A percentile compares a stretch with the other conserved stretches of the same genome.
These are phyloP conservation scores for Artemia sp. DNA, from an alignment of 2,888 invertebrate genomes.

Conservation along the genomic window DNA sequence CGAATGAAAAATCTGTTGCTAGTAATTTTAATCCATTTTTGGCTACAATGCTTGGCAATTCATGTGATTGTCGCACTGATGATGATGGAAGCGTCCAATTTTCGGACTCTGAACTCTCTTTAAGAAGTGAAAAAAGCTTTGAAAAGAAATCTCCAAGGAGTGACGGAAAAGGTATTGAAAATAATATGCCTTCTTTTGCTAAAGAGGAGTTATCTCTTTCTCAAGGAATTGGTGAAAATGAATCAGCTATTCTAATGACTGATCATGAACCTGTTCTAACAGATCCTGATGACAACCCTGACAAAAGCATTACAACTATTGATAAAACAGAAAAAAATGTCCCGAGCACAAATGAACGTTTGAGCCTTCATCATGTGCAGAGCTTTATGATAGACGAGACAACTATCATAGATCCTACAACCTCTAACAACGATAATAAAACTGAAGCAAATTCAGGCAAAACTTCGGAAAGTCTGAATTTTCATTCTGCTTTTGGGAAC, in stretches of 20 bases:
- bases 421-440: not conserved
- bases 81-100: not conserved
- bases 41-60: not conserved
- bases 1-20: too few relatives aligned
- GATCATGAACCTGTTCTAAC: not conserved
- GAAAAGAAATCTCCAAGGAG: not conserved
- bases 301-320: not conserved
- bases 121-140: not conserved
- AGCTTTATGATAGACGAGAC: conserved; percentile 6
- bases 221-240: not conserved
- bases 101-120: not conserved
- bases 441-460: not conserved
- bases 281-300: not conserved
- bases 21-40: too few relatives aligned
- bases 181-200: too few relatives aligned
- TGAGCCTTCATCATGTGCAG: not conserved
- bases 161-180: not conserved
- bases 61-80: not conserved
- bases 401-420: conserved; percentile 7
- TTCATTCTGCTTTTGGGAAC: not conserved
- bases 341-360: not conserved
- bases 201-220: not conserved
- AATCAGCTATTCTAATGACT: not conserved
- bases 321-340: not conserved
- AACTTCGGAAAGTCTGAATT: not conserved